These are phyloP conservation scores for Sminthurides aquaticus DNA, from an alignment of 2,888 invertebrate genomes.

Conservation along the genomic window DNA sequence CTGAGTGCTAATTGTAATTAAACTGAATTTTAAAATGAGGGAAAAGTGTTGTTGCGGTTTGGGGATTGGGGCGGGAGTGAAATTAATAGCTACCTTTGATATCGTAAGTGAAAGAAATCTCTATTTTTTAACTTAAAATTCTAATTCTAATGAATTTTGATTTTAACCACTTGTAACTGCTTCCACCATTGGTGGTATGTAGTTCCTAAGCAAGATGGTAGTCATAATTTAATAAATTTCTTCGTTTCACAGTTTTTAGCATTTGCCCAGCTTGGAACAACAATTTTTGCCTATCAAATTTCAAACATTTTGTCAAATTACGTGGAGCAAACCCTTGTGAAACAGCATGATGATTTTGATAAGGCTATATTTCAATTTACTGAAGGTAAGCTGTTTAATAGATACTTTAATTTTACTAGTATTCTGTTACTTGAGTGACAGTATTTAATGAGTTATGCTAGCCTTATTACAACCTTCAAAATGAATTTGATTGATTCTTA, in stretches of 20 bases:
- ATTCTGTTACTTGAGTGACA: too few relatives aligned
- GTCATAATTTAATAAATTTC: too few relatives aligned
- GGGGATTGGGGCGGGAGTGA: neutral
- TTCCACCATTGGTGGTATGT: too few relatives aligned
- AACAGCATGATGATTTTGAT: neutral
- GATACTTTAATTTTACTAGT: too few relatives aligned
- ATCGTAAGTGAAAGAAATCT: constrained; percentile 16
- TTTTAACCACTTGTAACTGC: too few relatives aligned
- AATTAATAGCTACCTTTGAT: constrained; percentile 13
- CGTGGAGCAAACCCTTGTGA: neutral
- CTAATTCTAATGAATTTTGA: too few relatives aligned
- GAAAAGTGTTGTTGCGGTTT: constrained; percentile 10
- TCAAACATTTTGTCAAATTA: neutral
- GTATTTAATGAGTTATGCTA: too few relatives aligned
- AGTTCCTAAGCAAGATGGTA: too few relatives aligned
- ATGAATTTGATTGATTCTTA: too few relatives aligned
- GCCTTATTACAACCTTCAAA: too few relatives aligned
- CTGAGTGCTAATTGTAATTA: too few relatives aligned
- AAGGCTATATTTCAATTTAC: neutral
- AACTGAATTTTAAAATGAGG: neutral
- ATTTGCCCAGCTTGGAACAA: neutral
- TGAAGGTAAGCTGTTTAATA: neutral
- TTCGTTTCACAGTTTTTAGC: neutral
- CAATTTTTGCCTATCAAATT: neutral
- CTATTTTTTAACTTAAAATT: too few relatives aligned